These are phyloP conservation scores for Ia io DNA, from an alignment of 2,113 vertebrate genomes.

Conservation along the genomic window DNA sequence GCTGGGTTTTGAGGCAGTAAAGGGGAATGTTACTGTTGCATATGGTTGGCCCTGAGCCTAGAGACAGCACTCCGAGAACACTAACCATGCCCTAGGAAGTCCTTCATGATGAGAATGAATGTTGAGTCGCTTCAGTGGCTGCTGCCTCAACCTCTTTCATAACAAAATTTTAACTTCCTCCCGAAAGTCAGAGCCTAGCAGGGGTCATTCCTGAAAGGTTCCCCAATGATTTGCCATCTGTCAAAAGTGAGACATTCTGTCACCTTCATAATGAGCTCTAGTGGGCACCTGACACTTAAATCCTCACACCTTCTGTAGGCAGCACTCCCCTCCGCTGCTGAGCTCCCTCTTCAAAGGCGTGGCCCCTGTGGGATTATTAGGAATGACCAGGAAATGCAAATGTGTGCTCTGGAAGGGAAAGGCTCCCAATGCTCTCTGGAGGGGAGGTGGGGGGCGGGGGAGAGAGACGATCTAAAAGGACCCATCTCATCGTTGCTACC, in stretches of 20 bases:
- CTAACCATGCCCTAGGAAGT: background rate
- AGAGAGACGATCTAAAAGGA: slow-evolving; percentile 10
- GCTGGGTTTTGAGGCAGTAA: background rate
- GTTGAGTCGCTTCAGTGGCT: background rate
- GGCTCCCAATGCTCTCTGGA: slow-evolving; percentile 41
- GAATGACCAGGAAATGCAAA: slow-evolving; percentile 71
- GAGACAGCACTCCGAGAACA: background rate
- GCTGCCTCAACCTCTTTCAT: slow-evolving; percentile 37
- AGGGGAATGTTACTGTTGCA: background rate
- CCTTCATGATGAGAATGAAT: background rate
- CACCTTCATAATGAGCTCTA: slow-evolving; percentile 84
- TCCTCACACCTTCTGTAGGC: slow-evolving; percentile 76
- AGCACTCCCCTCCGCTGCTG: background rate
- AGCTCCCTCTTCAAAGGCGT: slow-evolving; percentile 46
- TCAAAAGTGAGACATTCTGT: slow-evolving; percentile 81
- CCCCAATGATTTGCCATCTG: slow-evolving; percentile 83
- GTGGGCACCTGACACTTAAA: slow-evolving; percentile 81
- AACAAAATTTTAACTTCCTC: slow-evolving; percentile 71
- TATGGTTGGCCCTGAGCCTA: background rate
- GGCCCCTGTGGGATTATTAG: slow-evolving; percentile 39
- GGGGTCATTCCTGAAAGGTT: slow-evolving; percentile 77
- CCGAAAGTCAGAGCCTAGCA: slow-evolving; percentile 73
- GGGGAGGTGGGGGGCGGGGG: background rate
- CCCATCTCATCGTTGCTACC: slow-evolving; percentile 32
- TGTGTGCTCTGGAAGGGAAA: slow-evolving; percentile 68